phyloP scores from a whole-genome alignment of 2,113 vertebrate species.

The Zingel zingel region DNA sequence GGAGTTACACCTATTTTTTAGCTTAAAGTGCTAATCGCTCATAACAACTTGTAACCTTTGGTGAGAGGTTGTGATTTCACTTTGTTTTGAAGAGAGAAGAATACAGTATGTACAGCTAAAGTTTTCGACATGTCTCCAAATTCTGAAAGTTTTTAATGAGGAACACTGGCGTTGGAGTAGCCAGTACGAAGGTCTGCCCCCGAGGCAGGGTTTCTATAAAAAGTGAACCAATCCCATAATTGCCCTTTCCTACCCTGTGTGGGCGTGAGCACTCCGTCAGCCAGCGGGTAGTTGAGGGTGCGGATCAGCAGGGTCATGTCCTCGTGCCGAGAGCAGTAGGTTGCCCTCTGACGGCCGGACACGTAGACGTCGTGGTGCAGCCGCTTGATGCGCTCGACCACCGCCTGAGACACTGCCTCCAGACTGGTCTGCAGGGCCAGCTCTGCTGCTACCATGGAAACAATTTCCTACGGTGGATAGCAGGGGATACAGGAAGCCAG shows the following conservation, averaged over 20 bases:
- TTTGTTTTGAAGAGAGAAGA: background rate
- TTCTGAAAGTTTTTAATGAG: background rate
- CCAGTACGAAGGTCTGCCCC: background rate
- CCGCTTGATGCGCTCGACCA: constrained; percentile 94
- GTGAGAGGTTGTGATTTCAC: background rate
- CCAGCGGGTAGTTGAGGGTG: constrained; percentile 91
- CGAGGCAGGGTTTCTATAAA: background rate
- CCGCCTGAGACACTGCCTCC: constrained; percentile 93
- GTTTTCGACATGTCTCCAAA: background rate
- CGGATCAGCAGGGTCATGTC: constrained; percentile 98
- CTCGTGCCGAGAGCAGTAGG: constrained; percentile 92
- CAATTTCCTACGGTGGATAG: constrained; percentile 89
- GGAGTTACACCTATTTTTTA: background rate
- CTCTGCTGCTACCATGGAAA: constrained; percentile 97
- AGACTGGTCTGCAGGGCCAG: constrained; percentile 93
- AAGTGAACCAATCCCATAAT: background rate
- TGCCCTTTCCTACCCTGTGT: constrained; percentile 86
- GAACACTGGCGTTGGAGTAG: background rate
- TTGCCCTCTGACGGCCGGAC: constrained; percentile 91
- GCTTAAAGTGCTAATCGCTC: background rate
- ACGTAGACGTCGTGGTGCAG: constrained; percentile 94
- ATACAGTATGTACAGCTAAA: background rate
- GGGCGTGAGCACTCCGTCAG: constrained; percentile 87
- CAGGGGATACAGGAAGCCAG: background rate
- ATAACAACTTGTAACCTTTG: background rate